These are phyloP conservation scores for Teleogryllus occipitalis DNA, from an alignment of 1,140 invertebrate genomes.

Conservation along the genomic window DNA sequence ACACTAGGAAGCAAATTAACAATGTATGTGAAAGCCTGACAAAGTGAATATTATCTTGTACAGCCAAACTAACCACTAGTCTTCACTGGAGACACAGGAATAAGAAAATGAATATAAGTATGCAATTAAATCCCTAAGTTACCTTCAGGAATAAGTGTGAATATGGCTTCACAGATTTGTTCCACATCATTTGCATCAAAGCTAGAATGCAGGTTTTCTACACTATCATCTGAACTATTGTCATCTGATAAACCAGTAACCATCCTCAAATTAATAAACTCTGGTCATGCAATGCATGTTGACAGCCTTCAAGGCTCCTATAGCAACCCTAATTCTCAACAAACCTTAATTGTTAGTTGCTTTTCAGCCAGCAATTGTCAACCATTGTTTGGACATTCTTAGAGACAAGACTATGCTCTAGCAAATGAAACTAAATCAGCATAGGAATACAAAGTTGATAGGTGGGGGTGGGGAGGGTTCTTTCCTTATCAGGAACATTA, in stretches of 20 bases:
- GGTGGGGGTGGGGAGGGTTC: too few species aligned
- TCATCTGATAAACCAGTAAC: background rate
- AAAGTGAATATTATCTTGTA: background rate
- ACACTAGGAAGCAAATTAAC: background rate
- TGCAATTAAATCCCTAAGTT: background rate
- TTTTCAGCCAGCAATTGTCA: too few species aligned
- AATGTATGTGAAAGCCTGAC: background rate
- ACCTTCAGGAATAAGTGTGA: slow-evolving; percentile 17
- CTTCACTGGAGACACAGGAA: too few species aligned
- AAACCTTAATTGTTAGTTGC: background rate
- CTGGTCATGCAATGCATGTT: background rate
- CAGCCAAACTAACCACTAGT: too few species aligned
- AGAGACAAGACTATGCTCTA: too few species aligned
- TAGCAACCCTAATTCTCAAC: background rate
- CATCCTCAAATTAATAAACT: background rate
- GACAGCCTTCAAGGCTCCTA: background rate
- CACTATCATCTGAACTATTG: background rate
- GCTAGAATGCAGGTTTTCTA: background rate
- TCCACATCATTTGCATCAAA: slow-evolving; percentile 12
- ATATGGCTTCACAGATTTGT: slow-evolving; percentile 20
- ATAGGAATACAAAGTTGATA: too few species aligned
- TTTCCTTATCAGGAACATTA: too few species aligned
- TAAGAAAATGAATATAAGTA: too few species aligned
- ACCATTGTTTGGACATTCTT: too few species aligned
- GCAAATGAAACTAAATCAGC: too few species aligned